Evolutionary conservation across 2,113 vertebrate species (phyloP), one percentile per base, ranked within the genome.

Genomic region (Glaucomys volans): DNA sequence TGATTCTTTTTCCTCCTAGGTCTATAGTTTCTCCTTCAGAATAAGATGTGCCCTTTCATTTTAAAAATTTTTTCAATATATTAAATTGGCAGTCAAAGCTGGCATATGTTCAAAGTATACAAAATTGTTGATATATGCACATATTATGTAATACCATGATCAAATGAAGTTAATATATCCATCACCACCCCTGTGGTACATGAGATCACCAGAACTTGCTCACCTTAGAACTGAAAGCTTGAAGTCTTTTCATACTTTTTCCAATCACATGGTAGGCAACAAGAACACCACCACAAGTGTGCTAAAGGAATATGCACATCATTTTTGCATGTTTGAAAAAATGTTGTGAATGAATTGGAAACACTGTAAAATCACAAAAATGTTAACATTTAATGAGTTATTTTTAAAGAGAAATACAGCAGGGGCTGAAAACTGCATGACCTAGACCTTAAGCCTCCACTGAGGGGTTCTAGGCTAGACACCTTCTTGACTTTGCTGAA

Each of bases 291-390:
- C 0, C 13, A 30, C 28, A 57, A 62, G n/a, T 64, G 11, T 52
- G 13, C 16, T 47, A 18, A 71, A 52, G 37, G 4, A 44, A 64
- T 52, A 4, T 8, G 67, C 0, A 0, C 20, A 22, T 57, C 3
- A 52, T 85, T 8, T 14, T 9, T 47, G 6, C 8, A 37, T n/a
- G 4, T 37, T 52, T n/a, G 72, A 71, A 77, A 20, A 71, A 71
- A 26, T 83, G 9, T 52, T 8, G 7, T 40, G 76, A 52, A 87
- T 8, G 13, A 50, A 35, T 54, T 85, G 28, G 32, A 57, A 71
- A 59, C 26, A 42, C 16, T 12, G 37, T 59, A 71, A 24, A 69
- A 44, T 37, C 5, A 40, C 3, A 30, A 66, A 57, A 81, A 40
- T 16, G 4, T 12, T 57, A 26, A 81, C 4, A 4, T 47, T 37